A percentile compares a stretch with the other conserved stretches of the same genome.
Evolutionary conservation across 2,888 invertebrate genomes (phyloP).

Genomic region (Zele albiditarsus): DNA sequence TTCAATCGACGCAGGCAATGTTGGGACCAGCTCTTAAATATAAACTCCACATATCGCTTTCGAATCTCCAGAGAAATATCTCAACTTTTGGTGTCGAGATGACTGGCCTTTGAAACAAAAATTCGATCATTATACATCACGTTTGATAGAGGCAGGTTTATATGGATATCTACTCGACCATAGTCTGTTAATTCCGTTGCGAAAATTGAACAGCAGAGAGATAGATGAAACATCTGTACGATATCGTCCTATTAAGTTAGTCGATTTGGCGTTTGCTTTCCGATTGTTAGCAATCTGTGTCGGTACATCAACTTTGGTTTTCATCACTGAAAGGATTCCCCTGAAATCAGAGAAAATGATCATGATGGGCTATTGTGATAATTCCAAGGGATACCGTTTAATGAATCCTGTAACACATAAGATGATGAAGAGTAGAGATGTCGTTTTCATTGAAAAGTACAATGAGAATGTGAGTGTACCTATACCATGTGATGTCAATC

Average conservation of each 20-base stretch:
- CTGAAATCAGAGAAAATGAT: too few relatives aligned
- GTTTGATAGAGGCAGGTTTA: neutral
- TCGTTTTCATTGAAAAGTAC: too few relatives aligned
- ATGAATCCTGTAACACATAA: too few relatives aligned
- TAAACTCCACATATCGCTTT: neutral
- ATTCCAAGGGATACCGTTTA: too few relatives aligned
- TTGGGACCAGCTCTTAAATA: neutral
- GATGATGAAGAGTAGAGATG: too few relatives aligned
- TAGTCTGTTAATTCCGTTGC: neutral
- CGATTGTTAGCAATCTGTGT: neutral
- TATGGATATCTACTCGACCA: neutral
- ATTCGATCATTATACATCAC: neutral
- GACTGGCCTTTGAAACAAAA: neutral
- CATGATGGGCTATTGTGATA: too few relatives aligned
- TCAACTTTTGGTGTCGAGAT: neutral
- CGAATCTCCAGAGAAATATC: neutral
- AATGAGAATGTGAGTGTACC: too few relatives aligned
- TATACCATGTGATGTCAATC: too few relatives aligned
- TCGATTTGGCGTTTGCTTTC: neutral
- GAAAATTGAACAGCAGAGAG: neutral
- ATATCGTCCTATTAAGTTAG: neutral
- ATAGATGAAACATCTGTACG: neutral
- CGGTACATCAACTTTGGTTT: neutral
- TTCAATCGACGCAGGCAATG: neutral
- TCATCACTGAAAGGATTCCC: neutral